These are phyloP conservation scores for Babylonia areolata DNA, from an alignment of 1,140 invertebrate species.

Conservation along the genomic window DNA sequence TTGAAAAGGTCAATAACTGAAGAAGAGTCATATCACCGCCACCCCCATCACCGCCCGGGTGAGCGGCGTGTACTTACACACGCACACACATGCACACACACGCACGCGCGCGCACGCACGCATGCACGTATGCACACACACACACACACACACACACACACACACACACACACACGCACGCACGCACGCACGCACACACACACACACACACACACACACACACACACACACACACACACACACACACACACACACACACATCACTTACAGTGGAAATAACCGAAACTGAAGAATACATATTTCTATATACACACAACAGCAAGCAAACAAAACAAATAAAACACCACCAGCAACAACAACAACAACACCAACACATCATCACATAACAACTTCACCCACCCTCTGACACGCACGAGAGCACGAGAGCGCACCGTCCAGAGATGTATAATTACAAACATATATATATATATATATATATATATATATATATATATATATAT, in stretches of 20 bases:
- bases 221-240: not conserved
- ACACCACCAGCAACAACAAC: too few relatives aligned
- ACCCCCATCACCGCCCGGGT: too few relatives aligned
- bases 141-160: not conserved
- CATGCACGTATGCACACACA: not conserved
- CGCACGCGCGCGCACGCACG: not conserved
- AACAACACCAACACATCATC: too few relatives aligned
- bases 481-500: not conserved
- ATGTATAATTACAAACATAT: not conserved
- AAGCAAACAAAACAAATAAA: too few relatives aligned
- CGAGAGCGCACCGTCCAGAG: not conserved
- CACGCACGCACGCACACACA: not conserved
- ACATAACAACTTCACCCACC: too few relatives aligned
- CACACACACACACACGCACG: not conserved
- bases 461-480: not conserved
- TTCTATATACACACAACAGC: too few relatives aligned
- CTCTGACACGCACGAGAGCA: not conserved
- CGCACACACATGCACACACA: too few relatives aligned
- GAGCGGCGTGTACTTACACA: too few relatives aligned
- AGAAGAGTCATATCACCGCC: too few relatives aligned
- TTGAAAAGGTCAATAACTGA: too few relatives aligned
- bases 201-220: conserved; percentile 2
- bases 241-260: not conserved
- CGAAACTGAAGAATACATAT: too few relatives aligned
- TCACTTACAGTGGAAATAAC: too few relatives aligned